phyloP scores from a whole-genome alignment of 1,140 invertebrate genomes.

The Papilio glaucus region DNA sequence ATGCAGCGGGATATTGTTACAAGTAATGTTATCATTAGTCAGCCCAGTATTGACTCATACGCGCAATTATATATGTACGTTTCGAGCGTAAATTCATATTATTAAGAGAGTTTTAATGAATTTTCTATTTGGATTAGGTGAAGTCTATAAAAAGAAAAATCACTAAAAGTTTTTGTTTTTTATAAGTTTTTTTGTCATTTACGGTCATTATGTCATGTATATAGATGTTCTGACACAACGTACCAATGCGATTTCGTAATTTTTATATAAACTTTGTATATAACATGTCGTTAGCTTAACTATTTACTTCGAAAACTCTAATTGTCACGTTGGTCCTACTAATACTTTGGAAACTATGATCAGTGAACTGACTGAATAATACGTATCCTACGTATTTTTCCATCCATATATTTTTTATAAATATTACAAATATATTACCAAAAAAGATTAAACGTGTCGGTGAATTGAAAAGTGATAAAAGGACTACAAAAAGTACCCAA shows the following conservation, averaged over 20 bases:
- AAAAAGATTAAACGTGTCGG: not conserved
- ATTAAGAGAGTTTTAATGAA: not conserved
- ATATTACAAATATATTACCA: not conserved
- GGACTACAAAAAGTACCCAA: constrained; percentile 2
- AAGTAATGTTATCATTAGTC: constrained; percentile 3
- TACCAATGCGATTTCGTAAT: too few relatives aligned
- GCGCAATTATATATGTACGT: not conserved
- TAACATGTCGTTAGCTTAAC: too few relatives aligned
- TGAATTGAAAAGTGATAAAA: constrained; percentile 11
- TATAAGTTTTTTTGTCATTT: too few relatives aligned
- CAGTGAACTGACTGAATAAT: not conserved
- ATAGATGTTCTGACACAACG: too few relatives aligned
- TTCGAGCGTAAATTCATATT: not conserved
- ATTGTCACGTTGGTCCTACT: too few relatives aligned
- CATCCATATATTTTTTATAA: not conserved
- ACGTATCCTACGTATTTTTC: not conserved
- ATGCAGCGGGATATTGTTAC: not conserved
- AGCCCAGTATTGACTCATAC: not conserved
- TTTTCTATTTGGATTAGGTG: not conserved
- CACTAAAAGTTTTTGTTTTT: too few relatives aligned
- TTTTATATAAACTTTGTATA: too few relatives aligned
- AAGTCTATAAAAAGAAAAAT: too few relatives aligned
- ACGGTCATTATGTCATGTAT: too few relatives aligned
- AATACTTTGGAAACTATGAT: not conserved
- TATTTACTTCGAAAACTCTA: too few relatives aligned